Conservation (phyloP, 1,140 invertebrate species). For the Cyclina sinensis region DNA sequence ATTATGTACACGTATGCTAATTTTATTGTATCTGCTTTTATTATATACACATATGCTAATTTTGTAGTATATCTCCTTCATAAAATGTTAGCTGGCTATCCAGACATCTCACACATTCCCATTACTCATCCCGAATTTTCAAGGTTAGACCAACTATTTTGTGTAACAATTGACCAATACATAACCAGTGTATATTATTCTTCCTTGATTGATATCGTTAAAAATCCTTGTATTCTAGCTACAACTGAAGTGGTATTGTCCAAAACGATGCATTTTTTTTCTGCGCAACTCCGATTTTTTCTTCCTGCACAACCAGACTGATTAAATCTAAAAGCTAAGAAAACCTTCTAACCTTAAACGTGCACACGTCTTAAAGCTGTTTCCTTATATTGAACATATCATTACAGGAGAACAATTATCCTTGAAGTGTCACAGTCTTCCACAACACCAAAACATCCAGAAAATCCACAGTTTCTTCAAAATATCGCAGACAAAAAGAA, state of each 20-base stretch:
- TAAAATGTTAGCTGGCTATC: slow-evolving; percentile 1
- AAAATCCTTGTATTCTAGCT: no score
- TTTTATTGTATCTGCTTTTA: background rate
- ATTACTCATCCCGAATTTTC: slow-evolving; percentile 12
- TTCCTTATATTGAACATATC: background rate
- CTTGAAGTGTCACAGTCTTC: no score
- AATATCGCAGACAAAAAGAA: no score
- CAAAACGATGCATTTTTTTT: no score
- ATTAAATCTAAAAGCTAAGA: background rate
- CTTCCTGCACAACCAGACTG: background rate
- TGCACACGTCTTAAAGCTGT: background rate
- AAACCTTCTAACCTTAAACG: background rate
- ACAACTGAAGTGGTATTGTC: no score
- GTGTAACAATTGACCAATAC: background rate
- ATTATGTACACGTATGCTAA: background rate
- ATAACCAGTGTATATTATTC: background rate
- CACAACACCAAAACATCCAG: no score
- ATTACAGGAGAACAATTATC: background rate
- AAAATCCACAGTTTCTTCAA: no score
- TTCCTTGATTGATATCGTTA: background rate
- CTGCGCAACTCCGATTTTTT: background rate
- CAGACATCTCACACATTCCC: background rate
- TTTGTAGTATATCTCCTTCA: background rate
- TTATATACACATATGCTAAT: background rate
- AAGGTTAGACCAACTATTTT: background rate